Base-by-base conservation (phyloP, 2,113 vertebrate species). In the Ranitomeya variabilis region DNA sequence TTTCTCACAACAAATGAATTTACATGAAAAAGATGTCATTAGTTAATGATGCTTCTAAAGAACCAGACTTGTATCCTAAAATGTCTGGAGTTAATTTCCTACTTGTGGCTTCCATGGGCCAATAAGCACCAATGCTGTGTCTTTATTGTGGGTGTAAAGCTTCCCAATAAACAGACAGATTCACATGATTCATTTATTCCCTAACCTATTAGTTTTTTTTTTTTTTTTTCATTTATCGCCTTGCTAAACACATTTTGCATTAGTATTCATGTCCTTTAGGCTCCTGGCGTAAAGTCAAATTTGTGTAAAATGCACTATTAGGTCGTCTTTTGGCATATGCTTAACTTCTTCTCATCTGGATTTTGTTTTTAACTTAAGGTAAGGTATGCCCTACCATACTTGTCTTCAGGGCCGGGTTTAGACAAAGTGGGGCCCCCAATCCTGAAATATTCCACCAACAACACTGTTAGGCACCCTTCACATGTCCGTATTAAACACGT, bases 31-130 rank as follows among this genome's bases (percentile, higher is more conserved):
- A 51, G 26, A 81, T 71, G 86, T 67, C 26, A 71, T 87, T 81
- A 71, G 86, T 71, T 81, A 80, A 80, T 59, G 51, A 67, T 71
- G 52, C 2, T 51, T 80, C 37, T 57, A 71, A 64, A 80, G 78
- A 80, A 7, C 57, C 18, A 80, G 78, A 19, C 73, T 60, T 52
- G n/a, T 67, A 62, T 59, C 59, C 23, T 26, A 11, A 52, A 79
- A 26, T 9, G 62, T 87, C 86, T 87, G 76, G 86, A 80, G 76
- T 69, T 80, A 69, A 31, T 87, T 87, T 87, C 64, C 76, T 57
- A 57, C 57, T 62, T 54, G 52, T 37, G 4, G 31, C 60, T 83
- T 66, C 31, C 9, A 12, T 51, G 19, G 37, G 37, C 80, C 60
- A 66, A 83, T 60, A n/a, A 45, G 59, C 9, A 66, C 13, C 26